phyloP scores from a whole-genome alignment of 2,113 vertebrate genomes.

The Leptobrachium ailaonicum region DNA sequence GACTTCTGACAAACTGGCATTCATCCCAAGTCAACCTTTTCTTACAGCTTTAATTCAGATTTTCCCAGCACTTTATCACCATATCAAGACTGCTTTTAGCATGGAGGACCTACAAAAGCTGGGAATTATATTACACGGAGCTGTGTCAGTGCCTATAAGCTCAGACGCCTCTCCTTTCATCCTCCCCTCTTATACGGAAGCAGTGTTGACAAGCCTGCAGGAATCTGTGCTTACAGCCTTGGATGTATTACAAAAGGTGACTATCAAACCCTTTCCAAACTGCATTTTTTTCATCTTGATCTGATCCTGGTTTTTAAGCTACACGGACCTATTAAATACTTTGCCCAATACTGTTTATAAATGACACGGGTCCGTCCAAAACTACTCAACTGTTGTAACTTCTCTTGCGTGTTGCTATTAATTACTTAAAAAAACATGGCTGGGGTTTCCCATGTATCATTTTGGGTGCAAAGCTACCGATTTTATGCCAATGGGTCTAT shows the following conservation, averaged over 20 bases:
- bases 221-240: slow-evolving; percentile 92
- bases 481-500: too few species aligned
- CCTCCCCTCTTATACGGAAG: slow-evolving; percentile 95
- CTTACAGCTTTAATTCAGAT: slow-evolving; percentile 96
- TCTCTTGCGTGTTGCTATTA: too few species aligned
- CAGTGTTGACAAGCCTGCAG: slow-evolving; percentile 93
- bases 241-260: slow-evolving; percentile 97
- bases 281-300: not conserved
- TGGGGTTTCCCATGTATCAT: too few species aligned
- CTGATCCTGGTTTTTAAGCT: too few species aligned
- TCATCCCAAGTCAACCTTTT: slow-evolving; percentile 97
- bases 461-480: too few species aligned
- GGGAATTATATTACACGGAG: slow-evolving; percentile 90
- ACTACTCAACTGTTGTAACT: too few species aligned
- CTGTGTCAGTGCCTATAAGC: slow-evolving; percentile 96
- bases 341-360: too few species aligned
- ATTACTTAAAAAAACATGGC: too few species aligned
- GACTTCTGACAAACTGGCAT: slow-evolving; percentile 84
- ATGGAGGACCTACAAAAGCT: slow-evolving; percentile 95
- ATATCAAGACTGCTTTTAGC: slow-evolving; percentile 93
- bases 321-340: too few species aligned
- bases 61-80: slow-evolving; percentile 95
- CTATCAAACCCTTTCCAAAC: slow-evolving; percentile 43
- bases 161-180: slow-evolving; percentile 98
- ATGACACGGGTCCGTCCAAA: too few species aligned